A percentile compares a stretch with the other conserved stretches of the same genome.
These are phyloP conservation scores for Colaptes auratus DNA, from an alignment of 2,113 vertebrate genomes.

Conservation along the genomic window DNA sequence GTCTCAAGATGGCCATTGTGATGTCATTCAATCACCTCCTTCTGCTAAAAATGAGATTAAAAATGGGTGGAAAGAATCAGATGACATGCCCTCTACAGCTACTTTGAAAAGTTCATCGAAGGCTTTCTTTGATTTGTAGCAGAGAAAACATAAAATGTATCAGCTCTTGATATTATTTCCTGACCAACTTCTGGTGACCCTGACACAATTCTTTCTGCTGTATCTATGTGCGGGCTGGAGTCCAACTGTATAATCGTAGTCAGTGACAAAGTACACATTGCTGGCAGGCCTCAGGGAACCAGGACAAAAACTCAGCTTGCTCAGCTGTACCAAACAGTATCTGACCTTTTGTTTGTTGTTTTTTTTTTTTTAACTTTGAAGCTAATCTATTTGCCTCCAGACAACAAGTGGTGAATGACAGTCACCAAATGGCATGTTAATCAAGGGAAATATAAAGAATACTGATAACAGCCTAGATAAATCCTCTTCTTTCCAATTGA, in stretches of 20 bases:
- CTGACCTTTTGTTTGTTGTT: not conserved
- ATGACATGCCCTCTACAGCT: not conserved
- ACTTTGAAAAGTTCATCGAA: not conserved
- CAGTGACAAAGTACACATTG: not conserved
- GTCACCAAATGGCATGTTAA: not conserved
- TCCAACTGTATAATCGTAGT: not conserved
- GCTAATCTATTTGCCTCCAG: not conserved
- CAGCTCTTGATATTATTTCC: not conserved
- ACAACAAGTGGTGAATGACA: not conserved
- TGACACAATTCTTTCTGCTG: not conserved
- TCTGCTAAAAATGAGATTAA: not conserved
- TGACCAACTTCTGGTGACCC: not conserved
- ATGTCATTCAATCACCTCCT: not conserved
- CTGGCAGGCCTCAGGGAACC: not conserved
- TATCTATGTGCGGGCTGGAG: not conserved
- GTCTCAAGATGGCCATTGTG: accelerated
- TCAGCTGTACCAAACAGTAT: not conserved
- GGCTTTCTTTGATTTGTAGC: not conserved
- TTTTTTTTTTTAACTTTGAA: not conserved
- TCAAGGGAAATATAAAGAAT: not conserved
- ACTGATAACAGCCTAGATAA: not conserved
- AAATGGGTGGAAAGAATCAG: accelerated
- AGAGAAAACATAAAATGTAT: not conserved
- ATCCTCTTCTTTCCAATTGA: not conserved
- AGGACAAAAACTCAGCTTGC: not conserved